phyloP scores from a whole-genome alignment of 2,113 vertebrate genomes.

The Notiomystis cincta region DNA sequence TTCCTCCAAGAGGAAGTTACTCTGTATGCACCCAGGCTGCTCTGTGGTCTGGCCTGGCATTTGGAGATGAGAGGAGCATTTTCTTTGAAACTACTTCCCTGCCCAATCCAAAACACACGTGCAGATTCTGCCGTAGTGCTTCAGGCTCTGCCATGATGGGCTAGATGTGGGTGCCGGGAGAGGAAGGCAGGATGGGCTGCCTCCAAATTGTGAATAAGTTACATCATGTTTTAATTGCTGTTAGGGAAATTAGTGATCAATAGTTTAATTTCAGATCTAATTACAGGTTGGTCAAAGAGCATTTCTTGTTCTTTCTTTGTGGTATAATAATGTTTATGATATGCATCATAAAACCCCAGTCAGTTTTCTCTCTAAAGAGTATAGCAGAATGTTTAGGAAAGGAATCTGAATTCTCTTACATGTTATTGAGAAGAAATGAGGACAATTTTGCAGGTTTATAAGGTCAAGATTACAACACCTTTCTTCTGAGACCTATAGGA shows the following conservation, averaged over 20 bases:
- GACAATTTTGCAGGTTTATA: not conserved
- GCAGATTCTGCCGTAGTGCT: fast-evolving
- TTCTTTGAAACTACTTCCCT: not conserved
- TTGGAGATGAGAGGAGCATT: not conserved
- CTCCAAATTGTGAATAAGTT: not conserved
- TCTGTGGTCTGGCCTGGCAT: not conserved
- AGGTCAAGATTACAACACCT: not conserved
- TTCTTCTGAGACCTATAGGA: not conserved
- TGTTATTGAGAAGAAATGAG: not conserved
- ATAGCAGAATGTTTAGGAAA: not conserved
- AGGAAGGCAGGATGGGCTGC: not conserved
- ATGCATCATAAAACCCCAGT: not conserved
- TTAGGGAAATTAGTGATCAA: not conserved
- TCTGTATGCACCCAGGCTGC: not conserved
- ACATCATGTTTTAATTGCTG: not conserved
- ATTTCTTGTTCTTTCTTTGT: not conserved
- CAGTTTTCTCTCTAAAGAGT: not conserved
- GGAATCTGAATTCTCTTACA: not conserved
- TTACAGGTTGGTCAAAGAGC: not conserved
- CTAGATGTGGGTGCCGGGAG: not conserved
- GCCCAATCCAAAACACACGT: fast-evolving
- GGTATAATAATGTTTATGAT: not conserved
- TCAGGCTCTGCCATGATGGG: not conserved
- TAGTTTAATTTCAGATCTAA: not conserved
- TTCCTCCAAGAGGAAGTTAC: not conserved